Base-by-base conservation (phyloP, 1,140 invertebrate species). In the Bilobella aurantiaca region DNA sequence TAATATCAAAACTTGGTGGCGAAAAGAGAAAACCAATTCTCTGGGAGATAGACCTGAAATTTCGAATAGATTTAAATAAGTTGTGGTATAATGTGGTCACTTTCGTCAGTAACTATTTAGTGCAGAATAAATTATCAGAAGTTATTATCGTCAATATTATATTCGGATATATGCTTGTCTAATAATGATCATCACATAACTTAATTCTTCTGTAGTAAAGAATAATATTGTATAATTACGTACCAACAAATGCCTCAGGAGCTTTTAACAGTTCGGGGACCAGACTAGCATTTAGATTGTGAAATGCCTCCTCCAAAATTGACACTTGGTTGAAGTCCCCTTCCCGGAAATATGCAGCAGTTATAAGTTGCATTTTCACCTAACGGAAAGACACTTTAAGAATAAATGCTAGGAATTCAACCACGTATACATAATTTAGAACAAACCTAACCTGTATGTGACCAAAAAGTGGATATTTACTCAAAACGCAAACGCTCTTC, bases 331-430 rank as follows among this genome's bases (percentile, higher is more conserved):
- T 90, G 74, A 94, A 96, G 78, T 95, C 91, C 32, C 89, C 89
- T 79, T 97, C 91, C 68, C 95, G 86, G 78, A 98, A 99, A 79
- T 97, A 98, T 0, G 93, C 94, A 77, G 95, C 87, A 0, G 96
- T 97, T 66, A 98, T 97, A 1, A 98, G 80, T 63, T 93, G 86
- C 81, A 98, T 86, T 82, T 98, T 98, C 0, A 95, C 79, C 74
- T 74, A 53, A 65, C 21, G n/a, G 34, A 58, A 75, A 74, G 32
- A 79, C 75, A 27, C 77, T 59, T 58, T 21, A 58, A 28, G 5
- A 60, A n/a, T n/a, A n/a, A n/a, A n/a, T n/a, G n/a, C n/a, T n/a
- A n/a, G n/a, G n/a, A n/a, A n/a, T n/a, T n/a, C n/a, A n/a, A n/a
- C n/a, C n/a, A n/a, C n/a, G n/a, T n/a, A n/a, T n/a, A n/a, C n/a